Evolutionary conservation across 2,113 vertebrate species (phyloP).

Genomic region (Hippocampus zosterae): DNA sequence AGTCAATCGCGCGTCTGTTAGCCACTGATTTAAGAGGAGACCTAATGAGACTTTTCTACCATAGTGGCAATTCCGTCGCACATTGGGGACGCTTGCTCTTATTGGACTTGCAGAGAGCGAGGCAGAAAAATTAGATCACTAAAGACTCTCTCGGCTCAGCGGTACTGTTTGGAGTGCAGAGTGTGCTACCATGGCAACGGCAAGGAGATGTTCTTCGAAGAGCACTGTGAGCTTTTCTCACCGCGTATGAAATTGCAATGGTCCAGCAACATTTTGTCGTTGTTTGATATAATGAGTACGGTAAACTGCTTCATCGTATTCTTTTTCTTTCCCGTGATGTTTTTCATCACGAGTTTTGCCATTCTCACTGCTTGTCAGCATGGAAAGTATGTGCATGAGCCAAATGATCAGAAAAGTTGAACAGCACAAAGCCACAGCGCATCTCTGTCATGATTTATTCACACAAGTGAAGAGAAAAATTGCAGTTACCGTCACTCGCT

Average conservation of each 20-base stretch:
- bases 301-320: slow-evolving; percentile 1
- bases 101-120: slow-evolving; percentile 22
- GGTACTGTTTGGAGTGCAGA: slow-evolving; percentile 61
- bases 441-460: background rate
- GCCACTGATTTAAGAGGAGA: slow-evolving; percentile 11
- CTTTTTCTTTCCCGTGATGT: slow-evolving; percentile 32
- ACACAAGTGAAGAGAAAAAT: slow-evolving; percentile 12
- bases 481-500: slow-evolving; percentile 34
- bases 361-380: slow-evolving; percentile 43
- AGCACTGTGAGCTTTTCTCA: slow-evolving; percentile 40
- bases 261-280: background rate
- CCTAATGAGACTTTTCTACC: slow-evolving; percentile 34
- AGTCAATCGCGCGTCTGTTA: background rate
- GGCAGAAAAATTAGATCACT: slow-evolving; percentile 49
- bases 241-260: slow-evolving; percentile 29
- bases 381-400: slow-evolving; percentile 43
- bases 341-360: slow-evolving; percentile 52
- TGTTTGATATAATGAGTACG: background rate
- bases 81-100: slow-evolving; percentile 36
- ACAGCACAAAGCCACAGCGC: slow-evolving; percentile 12
- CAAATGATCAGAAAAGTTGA: slow-evolving; percentile 16
- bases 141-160: slow-evolving; percentile 58
- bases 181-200: slow-evolving; percentile 71
- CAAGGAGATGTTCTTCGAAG: slow-evolving; percentile 48
- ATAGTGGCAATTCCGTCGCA: slow-evolving; percentile 18